Evolutionary conservation across 1,140 invertebrate species (phyloP).

Genomic region (Patella vulgata): DNA sequence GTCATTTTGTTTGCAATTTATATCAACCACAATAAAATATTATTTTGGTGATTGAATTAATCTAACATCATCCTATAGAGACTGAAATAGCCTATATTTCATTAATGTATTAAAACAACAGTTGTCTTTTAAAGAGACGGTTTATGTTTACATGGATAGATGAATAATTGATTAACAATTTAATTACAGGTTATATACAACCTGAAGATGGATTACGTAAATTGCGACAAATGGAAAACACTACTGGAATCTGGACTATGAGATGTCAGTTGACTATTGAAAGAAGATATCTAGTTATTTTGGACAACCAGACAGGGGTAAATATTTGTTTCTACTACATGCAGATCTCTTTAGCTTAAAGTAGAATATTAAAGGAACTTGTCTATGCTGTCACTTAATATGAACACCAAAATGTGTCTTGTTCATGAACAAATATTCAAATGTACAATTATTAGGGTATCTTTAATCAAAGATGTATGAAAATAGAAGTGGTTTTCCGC

Average conservation of each 20-base stretch:
- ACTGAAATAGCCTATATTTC: neutral
- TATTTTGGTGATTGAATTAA: neutral
- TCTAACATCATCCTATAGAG: neutral
- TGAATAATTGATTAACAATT: too few relatives aligned
- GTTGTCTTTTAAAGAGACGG: neutral
- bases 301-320: conserved; percentile 97
- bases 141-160: conserved; percentile 1
- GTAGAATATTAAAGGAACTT: too few relatives aligned
- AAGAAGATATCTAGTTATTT: conserved; percentile 87
- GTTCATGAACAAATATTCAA: too few relatives aligned
- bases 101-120: neutral
- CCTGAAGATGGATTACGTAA: conserved; percentile 90
- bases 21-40: too few relatives aligned
- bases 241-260: conserved; percentile 98
- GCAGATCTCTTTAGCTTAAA: too few relatives aligned
- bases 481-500: too few relatives aligned
- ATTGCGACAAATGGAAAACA: conserved; percentile 94
- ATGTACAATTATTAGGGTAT: too few relatives aligned
- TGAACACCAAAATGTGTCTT: too few relatives aligned
- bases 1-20: too few relatives aligned
- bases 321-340: conserved; percentile 62
- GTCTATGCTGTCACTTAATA: too few relatives aligned
- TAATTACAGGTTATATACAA: conserved; percentile 68
- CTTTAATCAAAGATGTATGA: too few relatives aligned
- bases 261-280: conserved; percentile 94